phyloP scores from a whole-genome alignment of 2,113 vertebrate genomes.

The Ciconia boyciana region DNA sequence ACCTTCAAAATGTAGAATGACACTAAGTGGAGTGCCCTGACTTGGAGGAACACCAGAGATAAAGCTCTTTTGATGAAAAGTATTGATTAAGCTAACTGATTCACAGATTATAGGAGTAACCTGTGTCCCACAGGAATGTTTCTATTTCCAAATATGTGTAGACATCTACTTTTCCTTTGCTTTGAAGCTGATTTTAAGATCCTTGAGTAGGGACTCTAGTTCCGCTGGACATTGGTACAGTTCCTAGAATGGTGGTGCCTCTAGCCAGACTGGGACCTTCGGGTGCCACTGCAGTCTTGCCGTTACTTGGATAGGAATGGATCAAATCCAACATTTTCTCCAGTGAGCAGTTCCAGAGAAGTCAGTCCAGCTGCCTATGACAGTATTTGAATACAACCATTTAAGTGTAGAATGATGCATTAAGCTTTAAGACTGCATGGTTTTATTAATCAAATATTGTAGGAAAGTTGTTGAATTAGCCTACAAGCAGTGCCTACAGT shows the following conservation, averaged over 20 bases:
- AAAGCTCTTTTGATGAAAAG: background rate
- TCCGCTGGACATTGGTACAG: background rate
- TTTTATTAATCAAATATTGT: background rate
- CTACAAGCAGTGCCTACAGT: background rate
- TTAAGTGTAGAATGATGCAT: background rate
- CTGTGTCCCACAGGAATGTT: background rate
- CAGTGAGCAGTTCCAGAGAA: background rate
- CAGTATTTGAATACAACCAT: background rate
- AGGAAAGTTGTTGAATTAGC: background rate
- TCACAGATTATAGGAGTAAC: accelerated
- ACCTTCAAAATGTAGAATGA: background rate
- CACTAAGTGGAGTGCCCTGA: background rate
- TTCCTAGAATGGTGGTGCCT: background rate
- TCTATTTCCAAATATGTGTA: background rate
- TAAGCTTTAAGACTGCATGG: background rate
- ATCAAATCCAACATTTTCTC: background rate
- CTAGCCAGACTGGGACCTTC: background rate
- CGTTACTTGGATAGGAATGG: background rate
- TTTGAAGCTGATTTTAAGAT: background rate
- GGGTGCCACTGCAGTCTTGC: background rate
- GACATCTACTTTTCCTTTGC: background rate
- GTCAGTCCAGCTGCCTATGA: background rate
- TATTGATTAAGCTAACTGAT: background rate
- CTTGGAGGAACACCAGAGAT: background rate
- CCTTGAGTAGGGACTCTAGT: background rate